Evolutionary conservation across 2,797 vertebrate genomes (phyloP), one percentile per base, ranked within the genome.

Genomic region (Arnoldichthys spilopterus): DNA sequence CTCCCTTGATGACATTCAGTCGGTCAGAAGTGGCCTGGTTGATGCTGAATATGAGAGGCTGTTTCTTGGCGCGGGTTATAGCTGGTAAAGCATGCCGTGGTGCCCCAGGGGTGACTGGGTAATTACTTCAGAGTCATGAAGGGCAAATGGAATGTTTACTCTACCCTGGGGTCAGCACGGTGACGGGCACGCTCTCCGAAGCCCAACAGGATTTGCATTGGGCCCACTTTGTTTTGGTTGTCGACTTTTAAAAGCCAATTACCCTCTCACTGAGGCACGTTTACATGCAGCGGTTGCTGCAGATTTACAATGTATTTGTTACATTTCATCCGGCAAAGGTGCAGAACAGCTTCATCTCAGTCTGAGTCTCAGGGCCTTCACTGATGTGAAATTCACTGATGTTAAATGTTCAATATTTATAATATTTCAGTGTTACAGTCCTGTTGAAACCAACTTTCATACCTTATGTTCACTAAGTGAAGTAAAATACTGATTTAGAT

Each of bases 101-200:
- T 61, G 87, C 91, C 92, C 89, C 71, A 66, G 86, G 91, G 92
- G 90, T 87, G 76, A 84, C 82, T 92, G 90, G 89, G 87, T 94
- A 93, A 94, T 94, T 91, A 90, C 90, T 90, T 79, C 84, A 86
- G 28, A 92, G 89, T 92, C 90, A 93, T 89, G 89, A 92, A 93
- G 91, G 91, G 87, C 89, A 92, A 91, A 93, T 90, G 89, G 90
- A 92, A 92, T 93, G 92, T 93, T 93, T 93, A 92, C 89, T 85
- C 89, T 89, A 89, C 90, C 91, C 84, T 34, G 74, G 87, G 92
- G 92, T 93, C 92, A 91, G 82, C 84, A 80, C 75, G 68, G 34
- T 89, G 88, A 85, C 74, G 85, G 89, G 84, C 84, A 81, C 67
- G 2, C 84, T 82, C 86, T 86, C 90, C 83, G 86, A 88, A 88